Evolutionary conservation across 2,113 vertebrate species (phyloP).

Genomic region (Nothocercus nigrocapillus): DNA sequence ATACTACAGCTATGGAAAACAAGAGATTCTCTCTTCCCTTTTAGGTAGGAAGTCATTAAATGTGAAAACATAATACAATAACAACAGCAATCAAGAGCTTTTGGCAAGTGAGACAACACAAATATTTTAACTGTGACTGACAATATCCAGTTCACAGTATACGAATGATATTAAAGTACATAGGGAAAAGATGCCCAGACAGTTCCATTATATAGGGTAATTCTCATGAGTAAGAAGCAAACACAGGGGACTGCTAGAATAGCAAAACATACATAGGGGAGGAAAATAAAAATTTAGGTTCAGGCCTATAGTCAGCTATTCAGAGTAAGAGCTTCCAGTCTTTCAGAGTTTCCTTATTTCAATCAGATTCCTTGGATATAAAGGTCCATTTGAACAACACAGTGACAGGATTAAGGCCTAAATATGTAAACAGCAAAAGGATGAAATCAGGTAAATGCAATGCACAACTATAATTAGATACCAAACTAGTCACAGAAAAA

Average conservation of each 20-base stretch:
- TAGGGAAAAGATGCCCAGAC: background rate
- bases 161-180: background rate
- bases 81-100: background rate
- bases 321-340: background rate
- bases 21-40: background rate
- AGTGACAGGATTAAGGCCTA: background rate
- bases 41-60: background rate
- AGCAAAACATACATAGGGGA: background rate
- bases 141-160: background rate
- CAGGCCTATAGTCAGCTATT: constrained; percentile 19
- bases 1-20: background rate
- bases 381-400: background rate
- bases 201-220: background rate
- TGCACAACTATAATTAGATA: background rate
- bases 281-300: background rate
- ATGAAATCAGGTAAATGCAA: background rate
- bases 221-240: background rate
- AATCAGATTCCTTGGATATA: background rate
- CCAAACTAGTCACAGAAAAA: constrained; percentile 11
- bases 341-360: background rate
- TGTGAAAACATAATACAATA: background rate
- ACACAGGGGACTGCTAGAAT: background rate
- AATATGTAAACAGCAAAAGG: constrained; percentile 3
- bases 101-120: background rate
- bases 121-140: background rate